Evolutionary conservation across 2,888 invertebrate genomes (phyloP).

Genomic region (Diaperis boleti): DNA sequence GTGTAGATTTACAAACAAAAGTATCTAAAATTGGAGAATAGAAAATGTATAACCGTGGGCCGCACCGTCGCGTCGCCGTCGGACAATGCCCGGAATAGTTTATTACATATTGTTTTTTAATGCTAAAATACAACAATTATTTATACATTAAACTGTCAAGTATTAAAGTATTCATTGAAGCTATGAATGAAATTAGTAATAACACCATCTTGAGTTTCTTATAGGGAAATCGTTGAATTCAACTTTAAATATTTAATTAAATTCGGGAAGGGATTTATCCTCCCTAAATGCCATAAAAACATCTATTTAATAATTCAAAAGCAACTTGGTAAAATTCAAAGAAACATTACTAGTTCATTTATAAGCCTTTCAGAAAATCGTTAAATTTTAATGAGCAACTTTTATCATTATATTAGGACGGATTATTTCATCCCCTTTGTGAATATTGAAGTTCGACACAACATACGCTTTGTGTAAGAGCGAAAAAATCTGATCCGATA

Average conservation of each 20-base stretch:
- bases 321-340: constrained; percentile 40
- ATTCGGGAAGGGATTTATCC: constrained; percentile 32
- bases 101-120: too few species aligned
- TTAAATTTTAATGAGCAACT: constrained; percentile 35
- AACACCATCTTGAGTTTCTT: constrained; percentile 9
- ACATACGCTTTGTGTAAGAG: not conserved
- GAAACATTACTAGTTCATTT: constrained; percentile 42
- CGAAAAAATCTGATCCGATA: not conserved
- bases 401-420: constrained; percentile 33
- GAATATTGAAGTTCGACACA: constrained; percentile 34
- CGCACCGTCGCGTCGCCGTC: too few species aligned
- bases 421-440: constrained; percentile 37
- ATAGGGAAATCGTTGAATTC: constrained; percentile 26
- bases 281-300: constrained; percentile 36
- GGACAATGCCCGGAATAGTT: too few species aligned
- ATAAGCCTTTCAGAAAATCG: constrained; percentile 36
- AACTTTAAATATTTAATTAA: constrained; percentile 35
- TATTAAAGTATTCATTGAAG: constrained; percentile 19
- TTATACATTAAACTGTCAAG: not conserved
- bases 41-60: too few species aligned
- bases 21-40: too few species aligned
- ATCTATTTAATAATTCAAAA: constrained; percentile 32
- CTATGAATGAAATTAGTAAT: constrained; percentile 23
- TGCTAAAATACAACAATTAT: too few species aligned
- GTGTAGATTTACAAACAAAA: too few species aligned